Percentiles rank a stretch among this genome's conserved stretches.
Evolutionary conservation across 2,888 invertebrate species (phyloP).

Genomic region (Philaethria dido): DNA sequence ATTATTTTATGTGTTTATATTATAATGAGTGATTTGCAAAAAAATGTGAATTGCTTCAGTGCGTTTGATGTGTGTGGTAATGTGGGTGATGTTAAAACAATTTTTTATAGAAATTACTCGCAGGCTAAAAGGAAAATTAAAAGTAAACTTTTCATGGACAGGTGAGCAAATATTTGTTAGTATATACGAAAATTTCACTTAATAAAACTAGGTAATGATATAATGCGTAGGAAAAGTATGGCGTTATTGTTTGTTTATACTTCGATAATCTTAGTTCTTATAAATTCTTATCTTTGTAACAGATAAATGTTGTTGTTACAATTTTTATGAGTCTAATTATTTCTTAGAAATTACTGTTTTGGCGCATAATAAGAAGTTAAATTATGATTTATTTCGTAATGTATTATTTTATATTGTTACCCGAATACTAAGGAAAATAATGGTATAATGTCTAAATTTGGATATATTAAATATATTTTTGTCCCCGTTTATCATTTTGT

Average conservation of each 20-base stretch:
- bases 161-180: conserved; percentile 53
- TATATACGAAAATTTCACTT: neutral
- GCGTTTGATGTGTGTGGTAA: conserved; percentile 53
- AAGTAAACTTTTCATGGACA: conserved; percentile 53
- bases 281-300: conserved; percentile 6
- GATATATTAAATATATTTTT: no score
- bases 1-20: neutral
- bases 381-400: neutral
- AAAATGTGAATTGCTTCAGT: conserved; percentile 60
- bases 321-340: neutral
- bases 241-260: conserved; percentile 9
- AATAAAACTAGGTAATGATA: neutral
- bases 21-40: conserved; percentile 47
- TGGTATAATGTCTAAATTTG: no score
- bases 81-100: conserved; percentile 57
- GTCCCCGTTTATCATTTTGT: no score
- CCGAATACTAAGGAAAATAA: no score
- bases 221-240: neutral
- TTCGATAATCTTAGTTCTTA: conserved; percentile 2
- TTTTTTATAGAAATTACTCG: conserved; percentile 60
- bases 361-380: neutral
- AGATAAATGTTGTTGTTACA: neutral
- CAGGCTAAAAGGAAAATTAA: conserved; percentile 66
- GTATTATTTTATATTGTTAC: no score
- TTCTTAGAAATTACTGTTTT: neutral